Percentiles rank a stretch among this genome's conserved stretches.
Conservation (phyloP, 2,797 vertebrate species). For the Phaenicophaeus curvirostris region DNA sequence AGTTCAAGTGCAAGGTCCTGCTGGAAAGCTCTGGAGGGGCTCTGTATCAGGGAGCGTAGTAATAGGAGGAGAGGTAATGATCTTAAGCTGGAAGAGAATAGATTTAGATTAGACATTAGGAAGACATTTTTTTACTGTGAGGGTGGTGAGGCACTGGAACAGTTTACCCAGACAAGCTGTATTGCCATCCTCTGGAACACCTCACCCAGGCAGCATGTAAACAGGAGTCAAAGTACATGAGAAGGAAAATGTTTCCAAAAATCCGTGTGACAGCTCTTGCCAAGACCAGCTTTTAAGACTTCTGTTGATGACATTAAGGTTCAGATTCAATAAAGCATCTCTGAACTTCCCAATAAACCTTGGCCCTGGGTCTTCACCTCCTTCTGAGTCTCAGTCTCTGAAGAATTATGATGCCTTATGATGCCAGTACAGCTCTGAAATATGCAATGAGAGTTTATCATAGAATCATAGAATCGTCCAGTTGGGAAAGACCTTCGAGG, state of each 20-base stretch:
- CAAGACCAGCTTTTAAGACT: slow-evolving; percentile 31
- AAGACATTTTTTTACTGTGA: no score
- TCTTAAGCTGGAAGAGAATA: no score
- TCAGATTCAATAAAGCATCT: slow-evolving; percentile 11
- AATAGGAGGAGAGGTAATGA: no score
- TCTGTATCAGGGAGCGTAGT: no score
- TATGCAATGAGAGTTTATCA: not conserved
- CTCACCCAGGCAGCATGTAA: not conserved
- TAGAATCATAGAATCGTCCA: no score
- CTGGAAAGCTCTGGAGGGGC: no score
- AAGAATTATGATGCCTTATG: slow-evolving; percentile 55
- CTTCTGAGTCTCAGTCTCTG: slow-evolving; percentile 58
- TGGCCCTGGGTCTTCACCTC: slow-evolving; percentile 51
- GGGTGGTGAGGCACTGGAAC: no score
- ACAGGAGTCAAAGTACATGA: not conserved
- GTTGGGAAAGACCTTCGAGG: no score
- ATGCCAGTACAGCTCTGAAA: slow-evolving; percentile 49
- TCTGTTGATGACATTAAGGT: slow-evolving; percentile 28
- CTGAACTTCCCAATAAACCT: slow-evolving; percentile 60
- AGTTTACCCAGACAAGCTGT: not conserved
- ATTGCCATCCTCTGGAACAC: not conserved
- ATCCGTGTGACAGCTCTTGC: not conserved
- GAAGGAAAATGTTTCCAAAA: slow-evolving; percentile 6
- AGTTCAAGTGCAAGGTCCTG: no score
- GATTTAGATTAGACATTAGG: no score